These are phyloP conservation scores for Chelidonichthys spinosus DNA, from an alignment of 2,797 vertebrate genomes.

Conservation along the genomic window DNA sequence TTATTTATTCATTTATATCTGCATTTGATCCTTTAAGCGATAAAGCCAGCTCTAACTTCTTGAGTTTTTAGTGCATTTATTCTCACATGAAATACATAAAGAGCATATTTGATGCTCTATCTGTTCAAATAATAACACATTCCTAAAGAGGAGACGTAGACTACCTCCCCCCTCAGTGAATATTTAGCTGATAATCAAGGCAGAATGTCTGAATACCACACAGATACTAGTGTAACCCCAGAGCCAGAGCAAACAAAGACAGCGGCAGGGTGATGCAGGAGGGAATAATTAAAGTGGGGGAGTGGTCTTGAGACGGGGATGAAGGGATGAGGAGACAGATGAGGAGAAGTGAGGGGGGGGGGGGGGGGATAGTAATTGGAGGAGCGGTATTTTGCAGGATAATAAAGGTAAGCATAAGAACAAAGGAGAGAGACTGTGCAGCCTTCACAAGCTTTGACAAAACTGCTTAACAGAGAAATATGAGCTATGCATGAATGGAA, in stretches of 20 bases:
- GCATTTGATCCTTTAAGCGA: not conserved
- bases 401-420: conserved; percentile 32
- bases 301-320: not conserved
- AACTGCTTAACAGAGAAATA: not conserved
- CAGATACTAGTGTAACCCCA: conserved; percentile 18
- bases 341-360: not conserved
- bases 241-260: conserved; percentile 40
- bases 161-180: conserved; percentile 21
- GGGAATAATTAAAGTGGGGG: conserved; percentile 25
- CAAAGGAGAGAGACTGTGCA: conserved; percentile 11
- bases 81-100: not conserved
- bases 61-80: not conserved
- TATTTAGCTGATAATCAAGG: conserved; percentile 54
- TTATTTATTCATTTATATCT: conserved; percentile 15
- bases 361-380: conserved; percentile 1
- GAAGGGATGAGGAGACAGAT: conserved; percentile 3
- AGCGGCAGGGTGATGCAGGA: not conserved
- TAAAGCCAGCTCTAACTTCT: not conserved
- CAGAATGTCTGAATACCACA: conserved; percentile 31
- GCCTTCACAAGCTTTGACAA: not conserved
- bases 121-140: not conserved
- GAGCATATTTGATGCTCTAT: not conserved
- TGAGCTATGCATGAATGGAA: not conserved
- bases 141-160: not conserved
- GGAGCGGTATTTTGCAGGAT: conserved; percentile 18